Evolutionary conservation across 2,797 vertebrate genomes (phyloP).

Genomic region (Gastrophryne carolinensis): DNA sequence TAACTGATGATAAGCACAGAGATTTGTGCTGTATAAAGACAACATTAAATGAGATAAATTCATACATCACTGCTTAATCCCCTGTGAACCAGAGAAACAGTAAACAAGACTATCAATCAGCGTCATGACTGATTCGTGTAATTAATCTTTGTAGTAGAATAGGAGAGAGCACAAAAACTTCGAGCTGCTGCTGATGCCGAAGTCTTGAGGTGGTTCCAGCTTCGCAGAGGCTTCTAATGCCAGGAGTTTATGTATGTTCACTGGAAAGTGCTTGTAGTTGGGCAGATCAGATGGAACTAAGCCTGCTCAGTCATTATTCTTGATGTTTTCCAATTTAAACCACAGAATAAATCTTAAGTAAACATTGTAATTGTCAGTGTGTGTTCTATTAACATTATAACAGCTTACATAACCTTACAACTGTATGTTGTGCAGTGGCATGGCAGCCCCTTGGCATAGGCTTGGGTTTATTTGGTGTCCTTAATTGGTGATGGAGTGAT

Average conservation of each 20-base stretch:
- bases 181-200: constrained; percentile 7
- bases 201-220: constrained; percentile 1
- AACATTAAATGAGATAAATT: constrained; percentile 33
- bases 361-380: too few species aligned
- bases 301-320: neutral
- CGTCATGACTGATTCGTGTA: constrained; percentile 17
- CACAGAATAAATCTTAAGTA: too few species aligned
- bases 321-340: too few species aligned
- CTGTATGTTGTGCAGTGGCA: too few species aligned
- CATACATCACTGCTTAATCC: constrained; percentile 21
- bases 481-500: too few species aligned
- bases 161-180: neutral
- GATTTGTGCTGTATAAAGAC: constrained; percentile 26
- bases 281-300: neutral
- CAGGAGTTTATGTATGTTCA: constrained; percentile 18
- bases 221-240: neutral
- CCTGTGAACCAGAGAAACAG: constrained; percentile 23
- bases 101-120: constrained; percentile 45
- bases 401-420: too few species aligned
- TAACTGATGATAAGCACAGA: constrained; percentile 30
- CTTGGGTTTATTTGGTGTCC: too few species aligned
- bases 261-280: neutral
- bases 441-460: too few species aligned
- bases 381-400: too few species aligned
- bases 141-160: constrained; percentile 36